Evolutionary conservation across 2,113 vertebrate genomes (phyloP), one percentile per base, ranked within the genome.

Genomic region (Maccullochella peelii): DNA sequence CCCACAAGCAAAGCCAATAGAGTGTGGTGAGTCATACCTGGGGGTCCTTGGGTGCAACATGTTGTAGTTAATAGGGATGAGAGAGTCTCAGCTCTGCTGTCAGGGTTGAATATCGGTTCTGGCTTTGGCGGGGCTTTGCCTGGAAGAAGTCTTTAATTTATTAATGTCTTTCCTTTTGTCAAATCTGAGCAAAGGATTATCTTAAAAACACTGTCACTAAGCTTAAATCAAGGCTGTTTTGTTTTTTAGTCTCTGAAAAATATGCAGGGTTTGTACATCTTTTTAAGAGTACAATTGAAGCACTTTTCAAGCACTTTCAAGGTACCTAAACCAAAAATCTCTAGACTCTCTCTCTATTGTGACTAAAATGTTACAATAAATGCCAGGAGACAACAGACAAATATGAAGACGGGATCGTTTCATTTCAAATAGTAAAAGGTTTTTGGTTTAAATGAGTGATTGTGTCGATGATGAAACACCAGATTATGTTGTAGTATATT

Each of bases 161-260:
- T 72, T 33, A 52, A 65, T 55, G 52, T 44, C 6, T 68, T 21
- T 30, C 23, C 30, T 61, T 73, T 76, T 10, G 61, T 86, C 61
- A 86, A 61, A 84, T 63, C n/a, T 62, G 50, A 81, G 49, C 70
- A 61, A 33, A 5, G 42, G 57, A 77, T 85, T 69, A 52, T 65
- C 23, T 70, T 0, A 38, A 47, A 84, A 80, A 72, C 30, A 77
- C 47, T 69, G 73, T 75, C 69, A 52, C 49, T 50, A 55, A 54
- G 47, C 50, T 76, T 59, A 79, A 81, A 87, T 77, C 83, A 62
- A 61, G 8, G 67, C 83, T 61, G 67, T 50, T 47, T 77, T 47
- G 36, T 66, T 66, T 55, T 58, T 7, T 38, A 33, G 33, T 2
- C 44, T 36, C 5, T 6, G 23, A 52, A 72, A 65, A 58, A 66